Evolutionary conservation across 2,888 invertebrate species (phyloP).

Genomic region (Parnassius mnemosyne): DNA sequence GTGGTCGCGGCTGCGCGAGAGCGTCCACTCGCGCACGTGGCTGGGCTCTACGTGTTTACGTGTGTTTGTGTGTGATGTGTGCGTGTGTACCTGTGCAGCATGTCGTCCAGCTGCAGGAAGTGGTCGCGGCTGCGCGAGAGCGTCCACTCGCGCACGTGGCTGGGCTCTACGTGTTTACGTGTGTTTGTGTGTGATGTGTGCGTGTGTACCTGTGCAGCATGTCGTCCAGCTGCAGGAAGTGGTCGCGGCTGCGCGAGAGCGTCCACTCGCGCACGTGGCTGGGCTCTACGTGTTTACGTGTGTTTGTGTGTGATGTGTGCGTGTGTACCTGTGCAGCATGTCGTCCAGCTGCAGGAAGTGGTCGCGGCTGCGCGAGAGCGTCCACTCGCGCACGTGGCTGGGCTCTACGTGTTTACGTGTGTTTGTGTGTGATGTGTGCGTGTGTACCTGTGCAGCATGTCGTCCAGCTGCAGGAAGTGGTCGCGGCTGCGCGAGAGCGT

Average conservation of each 20-base stretch:
- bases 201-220: conserved; percentile 88
- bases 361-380: conserved; percentile 90
- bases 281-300: no score
- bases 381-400: conserved; percentile 86
- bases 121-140: conserved; percentile 92
- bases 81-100: conserved; percentile 86
- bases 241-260: conserved; percentile 90
- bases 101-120: conserved; percentile 93
- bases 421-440: no score
- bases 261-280: conserved; percentile 87
- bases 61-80: no score
- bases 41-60: no score
- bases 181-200: no score
- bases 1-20: conserved; percentile 92
- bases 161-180: no score
- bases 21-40: conserved; percentile 87
- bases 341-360: conserved; percentile 94
- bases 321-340: conserved; percentile 88
- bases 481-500: conserved; percentile 91
- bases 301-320: no score
- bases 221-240: conserved; percentile 93
- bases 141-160: conserved; percentile 87
- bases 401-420: no score
- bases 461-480: conserved; percentile 93
- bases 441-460: conserved; percentile 90